These are phyloP conservation scores for Leptoclinus maculatus DNA, from an alignment of 2,797 vertebrate genomes.

Conservation along the genomic window DNA sequence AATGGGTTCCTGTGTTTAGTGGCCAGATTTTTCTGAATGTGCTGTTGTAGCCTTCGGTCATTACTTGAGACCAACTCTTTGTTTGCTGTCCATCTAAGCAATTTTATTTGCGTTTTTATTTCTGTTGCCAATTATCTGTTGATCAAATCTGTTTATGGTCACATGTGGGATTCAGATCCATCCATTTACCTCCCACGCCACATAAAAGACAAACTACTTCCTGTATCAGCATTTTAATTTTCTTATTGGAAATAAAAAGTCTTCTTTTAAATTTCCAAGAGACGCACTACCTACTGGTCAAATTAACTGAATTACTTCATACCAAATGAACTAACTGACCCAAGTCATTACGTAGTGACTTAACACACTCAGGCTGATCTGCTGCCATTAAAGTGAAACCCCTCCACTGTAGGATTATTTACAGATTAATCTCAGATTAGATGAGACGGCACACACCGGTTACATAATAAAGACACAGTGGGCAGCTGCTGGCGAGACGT, in stretches of 20 bases:
- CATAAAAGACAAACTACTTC: not conserved
- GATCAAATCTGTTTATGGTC: not conserved
- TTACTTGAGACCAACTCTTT: not conserved
- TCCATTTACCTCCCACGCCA: not conserved
- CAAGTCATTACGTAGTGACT: conserved; percentile 2
- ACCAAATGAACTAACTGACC: conserved; percentile 13
- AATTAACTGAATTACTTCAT: not conserved
- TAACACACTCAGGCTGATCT: conserved; percentile 14
- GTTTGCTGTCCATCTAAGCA: not conserved
- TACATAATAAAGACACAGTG: conserved; percentile 42
- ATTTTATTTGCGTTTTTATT: not conserved
- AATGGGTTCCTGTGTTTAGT: not conserved
- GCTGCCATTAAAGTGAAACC: conserved; percentile 26
- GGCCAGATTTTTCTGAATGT: not conserved
- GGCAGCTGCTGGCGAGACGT: conserved; percentile 23
- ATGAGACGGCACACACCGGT: conserved; percentile 35
- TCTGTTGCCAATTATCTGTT: not conserved
- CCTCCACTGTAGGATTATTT: conserved; percentile 52
- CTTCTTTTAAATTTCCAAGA: not conserved
- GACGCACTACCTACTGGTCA: not conserved
- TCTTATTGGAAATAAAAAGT: not conserved
- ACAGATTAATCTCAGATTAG: conserved; percentile 59
- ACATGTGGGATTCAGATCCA: not conserved
- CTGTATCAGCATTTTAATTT: not conserved
- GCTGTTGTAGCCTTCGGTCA: not conserved